A percentile compares a stretch with the other conserved stretches of the same genome.
phyloP scores from a whole-genome alignment of 2,888 invertebrate genomes.

The Periphyllus acericola region DNA sequence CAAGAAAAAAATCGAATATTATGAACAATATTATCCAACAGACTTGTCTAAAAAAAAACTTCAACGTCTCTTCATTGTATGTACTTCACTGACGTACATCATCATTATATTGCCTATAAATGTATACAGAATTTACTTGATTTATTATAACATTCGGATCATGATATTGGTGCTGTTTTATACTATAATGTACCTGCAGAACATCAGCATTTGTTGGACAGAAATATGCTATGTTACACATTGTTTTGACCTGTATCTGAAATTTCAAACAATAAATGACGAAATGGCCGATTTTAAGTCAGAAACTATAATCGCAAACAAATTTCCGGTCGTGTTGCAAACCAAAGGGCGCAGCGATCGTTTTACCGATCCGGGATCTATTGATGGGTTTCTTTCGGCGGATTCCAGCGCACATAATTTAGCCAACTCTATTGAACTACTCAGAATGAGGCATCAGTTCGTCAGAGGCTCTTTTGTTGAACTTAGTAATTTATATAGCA shows the following conservation, averaged over 20 bases:
- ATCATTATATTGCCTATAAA: too few species aligned
- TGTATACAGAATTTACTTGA: too few species aligned
- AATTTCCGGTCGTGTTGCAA: not conserved
- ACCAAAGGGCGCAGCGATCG: not conserved
- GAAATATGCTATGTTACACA: conserved; percentile 35
- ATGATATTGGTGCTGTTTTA: conserved; percentile 14
- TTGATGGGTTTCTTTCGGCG: not conserved
- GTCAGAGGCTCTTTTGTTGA: conserved; percentile 14
- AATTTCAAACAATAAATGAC: not conserved
- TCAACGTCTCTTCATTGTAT: too few species aligned
- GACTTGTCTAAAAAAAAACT: too few species aligned
- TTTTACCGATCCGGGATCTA: not conserved
- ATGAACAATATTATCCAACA: too few species aligned
- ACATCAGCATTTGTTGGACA: conserved; percentile 36
- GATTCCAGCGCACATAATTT: not conserved
- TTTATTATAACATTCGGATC: not conserved
- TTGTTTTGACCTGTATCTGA: not conserved
- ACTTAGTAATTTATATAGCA: conserved; percentile 54
- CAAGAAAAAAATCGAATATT: too few species aligned
- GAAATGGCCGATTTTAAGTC: not conserved
- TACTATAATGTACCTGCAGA: conserved; percentile 55
- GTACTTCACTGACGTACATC: too few species aligned
- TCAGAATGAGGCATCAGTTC: not conserved
- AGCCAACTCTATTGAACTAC: not conserved
- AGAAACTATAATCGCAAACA: not conserved